Evolutionary conservation across 2,113 vertebrate genomes (phyloP).

Genomic region (Terrapene triunguis): DNA sequence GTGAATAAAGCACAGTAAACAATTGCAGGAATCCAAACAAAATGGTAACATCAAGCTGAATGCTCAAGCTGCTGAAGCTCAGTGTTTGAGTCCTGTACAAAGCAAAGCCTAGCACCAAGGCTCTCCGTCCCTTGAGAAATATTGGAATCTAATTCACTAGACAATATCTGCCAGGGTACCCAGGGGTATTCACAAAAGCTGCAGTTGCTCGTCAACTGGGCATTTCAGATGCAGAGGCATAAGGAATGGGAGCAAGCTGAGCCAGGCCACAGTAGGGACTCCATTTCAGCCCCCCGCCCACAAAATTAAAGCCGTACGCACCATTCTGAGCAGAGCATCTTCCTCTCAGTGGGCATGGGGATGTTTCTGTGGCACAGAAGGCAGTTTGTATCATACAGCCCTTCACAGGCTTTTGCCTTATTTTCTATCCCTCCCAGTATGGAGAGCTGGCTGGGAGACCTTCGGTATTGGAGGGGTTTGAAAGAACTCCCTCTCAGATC

Average conservation of each 20-base stretch:
- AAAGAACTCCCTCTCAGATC: not conserved
- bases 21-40: not conserved
- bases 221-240: not conserved
- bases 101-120: not conserved
- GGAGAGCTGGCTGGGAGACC: not conserved
- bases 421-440: not conserved
- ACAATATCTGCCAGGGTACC: not conserved
- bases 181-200: not conserved
- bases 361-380: not conserved
- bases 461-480: not conserved
- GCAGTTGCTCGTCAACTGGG: not conserved
- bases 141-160: not conserved
- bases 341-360: not conserved
- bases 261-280: not conserved
- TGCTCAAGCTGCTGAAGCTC: not conserved
- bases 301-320: not conserved
- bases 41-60: not conserved
- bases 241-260: not conserved
- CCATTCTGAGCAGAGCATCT: not conserved
- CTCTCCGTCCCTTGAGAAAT: not conserved
- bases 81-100: not conserved
- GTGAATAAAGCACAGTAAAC: not conserved
- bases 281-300: not conserved
- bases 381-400: not conserved
- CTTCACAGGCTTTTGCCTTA: not conserved